Base-by-base conservation (phyloP, 2,113 vertebrate genomes). In the Eretmochelys imbricata region DNA sequence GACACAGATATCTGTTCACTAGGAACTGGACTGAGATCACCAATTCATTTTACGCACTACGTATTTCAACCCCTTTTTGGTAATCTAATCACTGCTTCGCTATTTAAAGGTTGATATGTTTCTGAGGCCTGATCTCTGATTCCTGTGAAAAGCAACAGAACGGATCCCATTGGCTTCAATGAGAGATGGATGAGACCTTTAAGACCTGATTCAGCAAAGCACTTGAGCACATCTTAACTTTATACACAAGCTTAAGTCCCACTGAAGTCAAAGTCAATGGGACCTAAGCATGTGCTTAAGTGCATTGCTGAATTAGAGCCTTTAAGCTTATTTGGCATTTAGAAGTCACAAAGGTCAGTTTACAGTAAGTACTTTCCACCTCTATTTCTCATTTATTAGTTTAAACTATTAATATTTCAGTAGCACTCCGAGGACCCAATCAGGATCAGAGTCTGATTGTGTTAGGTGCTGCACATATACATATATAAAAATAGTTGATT, bases 331-430 rank as follows among this genome's bases (percentile, higher is more conserved):
- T 76, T 1, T 50, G 78, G 78, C 95, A 55, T 50, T 50, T 72
- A 69, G 69, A 25, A 53, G 24, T 1, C 2, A 5, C 1, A 2
- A 51, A 6, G 0, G 0, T 10, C 10, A 22, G n/a, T 46, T 46
- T 13, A 3, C 20, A 19, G 38, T 51, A 59, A 53, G 57, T 29
- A 29, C 50, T 13, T 55, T 69, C n/a, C 35, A 19, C 14, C 62
- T 69, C 62, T 69, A 19, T 27, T 46, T 76, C 42, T 46, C 46
- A 24, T 46, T 27, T 46, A 46, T 76, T 46, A 38, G 11, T 76
- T 76, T 42, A 76, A 76, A 46, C 20, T 46, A 46, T 46, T 27
- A 42, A 42, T 46, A 76, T 27, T 42, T 76, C 42, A 46, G 72
- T 25, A 25, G 22, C 72, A 76, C 24, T 4, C 38, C 11, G 10